A percentile compares a stretch with the other conserved stretches of the same genome.
phyloP scores from a whole-genome alignment of 2,888 invertebrate species.

The Branchipolynoe longqiensis region DNA sequence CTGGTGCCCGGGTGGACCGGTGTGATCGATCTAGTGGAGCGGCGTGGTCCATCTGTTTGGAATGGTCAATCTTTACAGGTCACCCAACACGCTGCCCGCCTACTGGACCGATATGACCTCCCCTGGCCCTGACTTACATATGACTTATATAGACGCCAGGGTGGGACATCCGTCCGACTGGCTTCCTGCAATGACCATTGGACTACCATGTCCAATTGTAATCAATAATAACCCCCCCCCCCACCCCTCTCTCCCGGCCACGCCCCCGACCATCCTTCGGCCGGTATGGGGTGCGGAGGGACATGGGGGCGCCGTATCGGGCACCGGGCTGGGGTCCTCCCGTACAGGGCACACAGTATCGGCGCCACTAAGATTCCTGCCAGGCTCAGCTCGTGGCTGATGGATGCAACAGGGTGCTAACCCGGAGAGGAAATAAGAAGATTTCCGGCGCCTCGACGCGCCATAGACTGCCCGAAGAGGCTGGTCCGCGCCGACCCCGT shows the following conservation, averaged over 20 bases:
- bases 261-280: background rate
- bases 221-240: too few relatives aligned
- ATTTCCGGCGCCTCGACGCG: background rate
- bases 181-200: background rate
- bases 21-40: too few relatives aligned
- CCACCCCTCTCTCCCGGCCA: background rate
- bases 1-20: too few relatives aligned
- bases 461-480: too few relatives aligned
- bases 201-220: background rate
- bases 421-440: background rate
- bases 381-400: background rate
- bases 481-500: too few relatives aligned
- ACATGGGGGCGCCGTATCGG: background rate
- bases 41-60: too few relatives aligned
- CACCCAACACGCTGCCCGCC: background rate
- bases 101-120: too few relatives aligned
- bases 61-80: too few relatives aligned
- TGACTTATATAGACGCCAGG: background rate
- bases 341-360: background rate
- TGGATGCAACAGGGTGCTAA: background rate
- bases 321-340: background rate
- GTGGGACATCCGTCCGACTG: too few relatives aligned
- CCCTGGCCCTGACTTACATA: background rate
- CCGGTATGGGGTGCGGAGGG: background rate
- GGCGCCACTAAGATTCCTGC: background rate